These are phyloP conservation scores for Vicugna pacos DNA, from an alignment of 2,113 vertebrate genomes.

Conservation along the genomic window DNA sequence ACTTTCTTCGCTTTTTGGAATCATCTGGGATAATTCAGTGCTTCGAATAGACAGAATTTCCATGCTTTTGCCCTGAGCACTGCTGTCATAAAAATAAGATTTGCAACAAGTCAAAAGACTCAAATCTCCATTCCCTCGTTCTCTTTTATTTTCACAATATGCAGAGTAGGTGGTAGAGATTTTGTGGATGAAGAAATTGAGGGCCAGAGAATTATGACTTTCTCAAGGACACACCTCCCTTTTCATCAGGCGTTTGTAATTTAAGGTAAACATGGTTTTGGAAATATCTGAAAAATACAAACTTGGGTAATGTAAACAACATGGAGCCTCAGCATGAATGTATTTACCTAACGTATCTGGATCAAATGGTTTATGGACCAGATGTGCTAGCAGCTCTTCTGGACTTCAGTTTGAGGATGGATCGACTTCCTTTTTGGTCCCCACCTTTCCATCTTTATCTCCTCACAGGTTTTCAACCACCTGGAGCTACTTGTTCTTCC, in stretches of 20 bases:
- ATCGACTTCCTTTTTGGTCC: background rate
- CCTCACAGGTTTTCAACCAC: background rate
- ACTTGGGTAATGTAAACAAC: background rate
- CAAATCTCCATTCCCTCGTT: background rate
- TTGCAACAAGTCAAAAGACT: background rate
- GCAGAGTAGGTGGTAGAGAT: background rate
- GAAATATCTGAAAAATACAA: background rate
- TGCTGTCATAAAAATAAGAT: slow-evolving; percentile 29
- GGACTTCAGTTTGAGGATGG: background rate
- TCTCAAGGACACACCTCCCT: background rate
- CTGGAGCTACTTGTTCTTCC: background rate
- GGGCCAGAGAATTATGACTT: background rate
- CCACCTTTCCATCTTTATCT: background rate
- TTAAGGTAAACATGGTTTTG: background rate
- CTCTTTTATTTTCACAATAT: slow-evolving; percentile 1
- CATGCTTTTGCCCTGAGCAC: background rate
- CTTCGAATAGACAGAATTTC: background rate
- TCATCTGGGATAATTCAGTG: background rate
- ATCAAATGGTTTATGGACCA: background rate
- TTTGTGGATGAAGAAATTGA: background rate
- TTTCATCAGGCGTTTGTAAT: background rate
- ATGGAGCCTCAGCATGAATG: background rate
- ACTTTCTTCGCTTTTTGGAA: background rate
- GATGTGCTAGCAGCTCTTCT: background rate
- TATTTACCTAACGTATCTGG: background rate